Evolutionary conservation across 2,888 invertebrate species (phyloP).

Genomic region (Drosophila prostipennis): DNA sequence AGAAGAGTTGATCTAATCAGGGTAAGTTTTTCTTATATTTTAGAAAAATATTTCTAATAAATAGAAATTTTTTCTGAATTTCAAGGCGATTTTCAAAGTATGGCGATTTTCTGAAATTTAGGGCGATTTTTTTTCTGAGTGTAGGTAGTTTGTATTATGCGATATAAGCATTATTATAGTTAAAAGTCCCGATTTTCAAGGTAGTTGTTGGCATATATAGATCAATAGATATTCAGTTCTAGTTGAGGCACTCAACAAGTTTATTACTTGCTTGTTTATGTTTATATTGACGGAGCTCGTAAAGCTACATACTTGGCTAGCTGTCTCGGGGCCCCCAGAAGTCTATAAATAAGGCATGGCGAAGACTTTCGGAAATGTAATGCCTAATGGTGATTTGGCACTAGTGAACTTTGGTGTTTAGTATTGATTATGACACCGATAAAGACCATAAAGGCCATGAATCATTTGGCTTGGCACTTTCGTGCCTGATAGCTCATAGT

Average conservation of each 20-base stretch:
- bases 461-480: neutral
- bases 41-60: too few species aligned
- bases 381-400: conserved; percentile 16
- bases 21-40: too few species aligned
- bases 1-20: too few species aligned
- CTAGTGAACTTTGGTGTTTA: neutral
- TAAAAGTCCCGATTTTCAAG: conserved; percentile 1
- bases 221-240: conserved; percentile 14
- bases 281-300: conserved; percentile 26
- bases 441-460: neutral
- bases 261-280: conserved; percentile 28
- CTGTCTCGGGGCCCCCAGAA: conserved; percentile 4
- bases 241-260: conserved; percentile 12
- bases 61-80: too few species aligned
- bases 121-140: too few species aligned
- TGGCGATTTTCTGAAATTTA: too few species aligned
- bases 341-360: conserved; percentile 13
- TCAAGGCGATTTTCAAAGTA: too few species aligned
- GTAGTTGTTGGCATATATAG: neutral
- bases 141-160: neutral
- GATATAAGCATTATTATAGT: neutral
- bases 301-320: conserved; percentile 4
- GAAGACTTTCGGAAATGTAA: neutral
- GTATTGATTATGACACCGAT: conserved; percentile 1
- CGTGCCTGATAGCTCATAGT: neutral